phyloP scores from a whole-genome alignment of 1,140 invertebrate species.

The Marisa cornuarietis region DNA sequence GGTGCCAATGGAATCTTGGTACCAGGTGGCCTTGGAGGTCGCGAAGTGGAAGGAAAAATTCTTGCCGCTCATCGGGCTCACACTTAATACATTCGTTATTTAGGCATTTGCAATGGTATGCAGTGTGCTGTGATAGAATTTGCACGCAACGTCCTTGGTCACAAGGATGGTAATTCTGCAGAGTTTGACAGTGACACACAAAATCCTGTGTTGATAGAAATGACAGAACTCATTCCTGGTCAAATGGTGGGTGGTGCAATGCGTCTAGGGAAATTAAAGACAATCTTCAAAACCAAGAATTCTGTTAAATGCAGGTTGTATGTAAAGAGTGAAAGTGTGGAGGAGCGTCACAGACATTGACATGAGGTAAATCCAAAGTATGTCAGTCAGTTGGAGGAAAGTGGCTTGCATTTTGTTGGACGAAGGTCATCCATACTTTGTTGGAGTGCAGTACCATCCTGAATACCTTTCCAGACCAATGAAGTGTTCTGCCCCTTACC shows the following conservation, averaged over 20 bases:
- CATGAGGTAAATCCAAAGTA: slow-evolving; percentile 89
- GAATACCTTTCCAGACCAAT: slow-evolving; percentile 95
- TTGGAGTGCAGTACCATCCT: slow-evolving; percentile 97
- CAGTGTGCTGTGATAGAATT: slow-evolving; percentile 98
- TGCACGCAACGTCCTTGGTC: slow-evolving; percentile 83
- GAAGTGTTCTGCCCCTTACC: slow-evolving; percentile 92
- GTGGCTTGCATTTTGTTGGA: slow-evolving; percentile 92
- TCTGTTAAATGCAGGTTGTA: slow-evolving; percentile 83
- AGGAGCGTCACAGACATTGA: slow-evolving; percentile 97
- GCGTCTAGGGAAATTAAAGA: slow-evolving; percentile 91
- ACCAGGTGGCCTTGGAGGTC: slow-evolving; percentile 95
- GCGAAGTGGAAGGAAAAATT: slow-evolving; percentile 97
- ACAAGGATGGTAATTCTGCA: slow-evolving; percentile 83
- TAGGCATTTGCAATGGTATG: slow-evolving; percentile 96
- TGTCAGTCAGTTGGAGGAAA: slow-evolving; percentile 79
- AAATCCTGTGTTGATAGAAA: slow-evolving; percentile 90
- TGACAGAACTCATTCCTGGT: slow-evolving; percentile 96
- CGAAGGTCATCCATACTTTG: slow-evolving; percentile 88
- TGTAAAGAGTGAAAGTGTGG: slow-evolving; percentile 81
- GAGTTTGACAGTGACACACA: slow-evolving; percentile 82
- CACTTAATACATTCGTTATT: slow-evolving; percentile 86
- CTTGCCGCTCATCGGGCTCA: slow-evolving; percentile 92
- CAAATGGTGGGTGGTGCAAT: slow-evolving; percentile 98
- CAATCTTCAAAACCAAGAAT: slow-evolving; percentile 75
- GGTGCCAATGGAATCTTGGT: slow-evolving; percentile 93